Conservation (phyloP, 2,888 invertebrate species). For the Synanthedon andrenaeformis region DNA sequence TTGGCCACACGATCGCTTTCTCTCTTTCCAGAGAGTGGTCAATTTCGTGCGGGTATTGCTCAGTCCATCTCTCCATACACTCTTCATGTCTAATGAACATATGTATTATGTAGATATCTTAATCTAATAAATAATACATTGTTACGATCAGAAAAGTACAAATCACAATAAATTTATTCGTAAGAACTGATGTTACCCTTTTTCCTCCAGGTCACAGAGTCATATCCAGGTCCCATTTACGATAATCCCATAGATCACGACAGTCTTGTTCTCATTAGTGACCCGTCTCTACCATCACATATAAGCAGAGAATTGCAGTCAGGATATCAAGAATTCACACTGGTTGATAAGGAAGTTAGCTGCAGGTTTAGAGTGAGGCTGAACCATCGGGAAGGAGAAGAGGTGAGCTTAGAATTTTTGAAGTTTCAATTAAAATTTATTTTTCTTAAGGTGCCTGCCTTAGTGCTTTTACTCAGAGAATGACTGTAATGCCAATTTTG, state of each 20-base stretch:
- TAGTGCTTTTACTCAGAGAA: too few relatives aligned
- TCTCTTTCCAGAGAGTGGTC: too few relatives aligned
- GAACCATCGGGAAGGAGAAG: slow-evolving; percentile 19
- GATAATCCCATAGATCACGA: slow-evolving; percentile 46
- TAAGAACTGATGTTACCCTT: neutral
- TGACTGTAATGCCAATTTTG: too few relatives aligned
- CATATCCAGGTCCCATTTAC: slow-evolving; percentile 42
- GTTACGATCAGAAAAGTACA: too few relatives aligned
- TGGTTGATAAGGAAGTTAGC: slow-evolving; percentile 41
- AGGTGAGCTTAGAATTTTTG: slow-evolving; percentile 22
- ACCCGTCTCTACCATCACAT: slow-evolving; percentile 44
- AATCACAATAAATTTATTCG: too few relatives aligned
- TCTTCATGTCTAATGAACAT: too few relatives aligned
- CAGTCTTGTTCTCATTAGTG: slow-evolving; percentile 40
- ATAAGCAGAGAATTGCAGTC: slow-evolving; percentile 29
- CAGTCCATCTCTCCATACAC: too few relatives aligned
- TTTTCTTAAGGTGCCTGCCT: too few relatives aligned
- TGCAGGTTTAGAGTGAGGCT: slow-evolving; percentile 45
- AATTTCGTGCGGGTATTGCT: too few relatives aligned
- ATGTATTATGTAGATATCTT: too few relatives aligned
- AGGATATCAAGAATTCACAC: slow-evolving; percentile 44
- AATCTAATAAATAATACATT: too few relatives aligned
- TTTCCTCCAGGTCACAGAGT: slow-evolving; percentile 24
- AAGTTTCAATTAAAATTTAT: neutral
- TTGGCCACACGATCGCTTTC: too few relatives aligned